These are phyloP conservation scores for Leptodactylus fallax DNA, from an alignment of 2,797 vertebrate species.

Conservation along the genomic window DNA sequence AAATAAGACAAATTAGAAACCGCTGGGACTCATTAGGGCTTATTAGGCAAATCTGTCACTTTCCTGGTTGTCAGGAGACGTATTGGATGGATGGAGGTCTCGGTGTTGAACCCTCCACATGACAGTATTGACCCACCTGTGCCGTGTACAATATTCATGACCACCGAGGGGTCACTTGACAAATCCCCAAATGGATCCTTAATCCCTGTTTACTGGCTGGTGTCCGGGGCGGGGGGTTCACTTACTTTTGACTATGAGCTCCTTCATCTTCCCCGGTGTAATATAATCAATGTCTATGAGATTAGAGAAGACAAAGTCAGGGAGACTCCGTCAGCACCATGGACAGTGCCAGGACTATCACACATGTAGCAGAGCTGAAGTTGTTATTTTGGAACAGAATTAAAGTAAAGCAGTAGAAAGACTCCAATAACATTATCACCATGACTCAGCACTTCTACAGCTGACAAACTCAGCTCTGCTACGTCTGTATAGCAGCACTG, in stretches of 20 bases:
- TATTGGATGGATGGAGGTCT: neutral
- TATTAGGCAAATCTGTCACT: neutral
- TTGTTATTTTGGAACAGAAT: neutral
- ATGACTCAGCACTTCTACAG: neutral
- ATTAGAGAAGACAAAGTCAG: neutral
- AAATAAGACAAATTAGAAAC: no score
- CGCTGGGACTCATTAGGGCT: neutral
- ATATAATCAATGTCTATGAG: neutral
- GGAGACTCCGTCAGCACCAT: neutral
- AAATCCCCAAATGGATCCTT: neutral
- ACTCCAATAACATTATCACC: neutral
- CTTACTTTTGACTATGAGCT: neutral
- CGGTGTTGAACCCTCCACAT: no score
- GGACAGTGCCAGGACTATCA: neutral
- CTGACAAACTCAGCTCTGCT: slow-evolving; percentile 4
- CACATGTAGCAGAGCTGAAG: slow-evolving; percentile 8
- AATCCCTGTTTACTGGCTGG: neutral
- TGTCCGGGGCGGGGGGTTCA: neutral
- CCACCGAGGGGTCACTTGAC: neutral
- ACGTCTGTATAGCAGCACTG: neutral
- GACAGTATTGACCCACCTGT: neutral
- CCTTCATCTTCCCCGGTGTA: neutral
- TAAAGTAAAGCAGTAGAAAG: no score
- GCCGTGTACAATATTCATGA: slow-evolving; percentile 33
- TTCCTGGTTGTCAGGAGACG: neutral